Evolutionary conservation across 1,140 invertebrate genomes (phyloP), one percentile per base, ranked within the genome.

Genomic region (Ceratina japonica): DNA sequence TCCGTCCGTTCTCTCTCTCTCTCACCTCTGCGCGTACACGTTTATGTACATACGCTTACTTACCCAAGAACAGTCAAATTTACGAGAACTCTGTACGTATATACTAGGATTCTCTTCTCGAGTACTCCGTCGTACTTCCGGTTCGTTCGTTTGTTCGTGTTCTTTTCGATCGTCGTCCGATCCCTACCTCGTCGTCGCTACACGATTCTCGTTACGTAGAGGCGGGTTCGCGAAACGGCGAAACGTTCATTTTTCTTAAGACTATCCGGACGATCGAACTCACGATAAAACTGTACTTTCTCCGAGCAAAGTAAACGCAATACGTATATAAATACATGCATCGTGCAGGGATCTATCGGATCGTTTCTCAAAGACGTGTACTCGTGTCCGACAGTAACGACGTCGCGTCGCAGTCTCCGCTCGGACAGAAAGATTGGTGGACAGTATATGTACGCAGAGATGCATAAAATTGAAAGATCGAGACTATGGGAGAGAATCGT

Each of bases 21-120:
- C 58, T 85, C 76, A 65, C 78, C 65, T 85, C 56, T 85, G 83
- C 78, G 65, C 75, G 77, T 83, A 82, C 80, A n/a, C 54, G 5
- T 44, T 44, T 44, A 44, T 44, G 37, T 44, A 44, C 37, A 44
- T 44, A 44, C 37, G 10, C 37, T 44, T 87, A 88, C 87, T 88
- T 87, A 88, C 87, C 87, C 79, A 88, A 56, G 0, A 44, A 44
- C 37, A 44, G 37, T 44, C 3, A 2, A 44, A 44, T 44, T 0
- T 44, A 44, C 5, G 37, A 44, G 37, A 44, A 44, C 10, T 44
- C 37, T 82, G 18, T 74, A 71, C 49, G 62, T 63, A n/a, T n/a
- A n/a, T n/a, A 77, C 49, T 61, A 15, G 24, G 20, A 1, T 52
- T 54, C n/a, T 69, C 49, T 54, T 56, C 16, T 77, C 13, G 49